phyloP scores from a whole-genome alignment of 2,797 vertebrate species.

The Fundulus diaphanus region DNA sequence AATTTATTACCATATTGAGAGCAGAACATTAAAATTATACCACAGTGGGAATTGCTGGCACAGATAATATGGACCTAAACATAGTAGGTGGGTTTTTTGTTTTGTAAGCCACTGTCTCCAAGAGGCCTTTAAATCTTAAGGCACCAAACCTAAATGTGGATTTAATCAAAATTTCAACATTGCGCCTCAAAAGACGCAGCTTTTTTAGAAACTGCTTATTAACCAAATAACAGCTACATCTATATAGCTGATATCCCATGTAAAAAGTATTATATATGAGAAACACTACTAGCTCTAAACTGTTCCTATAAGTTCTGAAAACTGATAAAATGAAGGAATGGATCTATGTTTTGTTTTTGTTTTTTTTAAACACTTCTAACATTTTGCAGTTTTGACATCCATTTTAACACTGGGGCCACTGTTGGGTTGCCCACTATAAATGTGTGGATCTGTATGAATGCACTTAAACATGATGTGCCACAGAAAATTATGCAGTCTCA shows the following conservation, averaged over 20 bases:
- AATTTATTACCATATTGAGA: background rate
- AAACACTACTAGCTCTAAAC: background rate
- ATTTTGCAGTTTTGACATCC: background rate
- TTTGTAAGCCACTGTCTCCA: background rate
- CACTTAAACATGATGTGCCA: background rate
- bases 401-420: background rate
- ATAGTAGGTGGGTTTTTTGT: background rate
- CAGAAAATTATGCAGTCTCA: slow-evolving; percentile 16
- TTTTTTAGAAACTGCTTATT: background rate
- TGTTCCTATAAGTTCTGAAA: background rate
- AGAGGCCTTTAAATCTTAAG: background rate
- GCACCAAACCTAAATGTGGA: background rate
- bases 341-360: background rate
- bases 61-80: background rate
- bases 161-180: background rate
- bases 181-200: background rate
- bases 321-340: background rate
- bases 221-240: background rate
- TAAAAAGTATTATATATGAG: background rate
- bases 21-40: no score
- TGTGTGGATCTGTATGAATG: slow-evolving; percentile 7
- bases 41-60: background rate
- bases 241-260: background rate
- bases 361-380: background rate
- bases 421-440: background rate